Conservation (phyloP, 2,888 invertebrate genomes). For the Sinhomidia bicolor region DNA sequence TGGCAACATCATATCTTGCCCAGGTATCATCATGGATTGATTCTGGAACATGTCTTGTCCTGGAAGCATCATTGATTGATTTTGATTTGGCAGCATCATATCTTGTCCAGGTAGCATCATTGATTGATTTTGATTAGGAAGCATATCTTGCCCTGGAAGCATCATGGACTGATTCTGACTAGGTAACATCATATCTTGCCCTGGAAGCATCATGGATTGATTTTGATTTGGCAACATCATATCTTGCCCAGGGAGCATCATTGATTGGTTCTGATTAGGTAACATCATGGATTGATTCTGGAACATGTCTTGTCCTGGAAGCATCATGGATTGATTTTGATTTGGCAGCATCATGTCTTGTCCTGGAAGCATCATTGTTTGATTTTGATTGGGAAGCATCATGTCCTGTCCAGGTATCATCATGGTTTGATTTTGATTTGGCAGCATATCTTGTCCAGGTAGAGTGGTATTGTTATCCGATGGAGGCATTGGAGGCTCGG, state of each 20-base stretch:
- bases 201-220: slow-evolving; percentile 31
- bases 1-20: slow-evolving; percentile 52
- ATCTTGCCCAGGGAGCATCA: slow-evolving; percentile 5
- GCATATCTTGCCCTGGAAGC: slow-evolving; percentile 40
- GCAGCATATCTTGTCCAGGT: slow-evolving; percentile 6
- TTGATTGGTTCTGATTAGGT: slow-evolving; percentile 4
- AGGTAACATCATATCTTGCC: slow-evolving; percentile 40
- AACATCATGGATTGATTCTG: background rate
- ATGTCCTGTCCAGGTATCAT: slow-evolving; percentile 47
- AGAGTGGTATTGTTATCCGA: too few species aligned
- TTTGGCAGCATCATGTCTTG: slow-evolving; percentile 38
- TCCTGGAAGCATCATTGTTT: slow-evolving; percentile 45
- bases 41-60: slow-evolving; percentile 41
- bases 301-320: slow-evolving; percentile 43
- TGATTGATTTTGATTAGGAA: slow-evolving; percentile 3
- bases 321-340: slow-evolving; percentile 39
- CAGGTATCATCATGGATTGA: slow-evolving; percentile 22
- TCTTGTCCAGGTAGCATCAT: slow-evolving; percentile 14
- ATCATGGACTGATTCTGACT: slow-evolving; percentile 27
- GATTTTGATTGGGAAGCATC: slow-evolving; percentile 34
- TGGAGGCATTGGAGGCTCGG: background rate
- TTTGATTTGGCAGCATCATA: slow-evolving; percentile 36
- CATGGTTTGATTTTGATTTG: too few species aligned
- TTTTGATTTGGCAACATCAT: slow-evolving; percentile 37
- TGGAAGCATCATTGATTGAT: slow-evolving; percentile 29